Evolutionary conservation across 2,113 vertebrate species (phyloP).

Genomic region (Coptodon rendalli): DNA sequence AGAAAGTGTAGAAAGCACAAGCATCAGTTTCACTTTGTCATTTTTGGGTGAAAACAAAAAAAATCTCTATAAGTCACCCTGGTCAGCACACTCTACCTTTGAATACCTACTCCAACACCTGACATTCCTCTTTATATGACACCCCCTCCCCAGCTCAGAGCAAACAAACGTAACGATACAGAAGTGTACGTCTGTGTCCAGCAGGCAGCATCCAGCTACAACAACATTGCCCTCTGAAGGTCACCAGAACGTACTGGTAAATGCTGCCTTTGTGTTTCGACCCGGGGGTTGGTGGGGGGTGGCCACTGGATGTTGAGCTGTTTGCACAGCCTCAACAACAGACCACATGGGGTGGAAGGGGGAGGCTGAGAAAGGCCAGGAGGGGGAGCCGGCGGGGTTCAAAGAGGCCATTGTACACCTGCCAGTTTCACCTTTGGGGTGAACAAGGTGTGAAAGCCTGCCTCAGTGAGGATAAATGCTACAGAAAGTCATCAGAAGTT

Average conservation of each 20-base stretch:
- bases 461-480: not conserved
- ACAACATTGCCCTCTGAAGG: slow-evolving; percentile 70
- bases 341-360: not conserved
- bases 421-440: slow-evolving; percentile 51
- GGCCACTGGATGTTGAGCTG: not conserved
- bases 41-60: not conserved
- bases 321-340: slow-evolving; percentile 51
- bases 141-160: not conserved
- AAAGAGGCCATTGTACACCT: slow-evolving; percentile 41
- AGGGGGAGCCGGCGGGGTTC: not conserved
- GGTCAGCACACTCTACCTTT: not conserved
- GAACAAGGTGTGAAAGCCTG: slow-evolving; percentile 53
- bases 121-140: slow-evolving; percentile 1
- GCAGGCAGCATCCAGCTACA: slow-evolving; percentile 48
- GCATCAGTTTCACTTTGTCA: not conserved
- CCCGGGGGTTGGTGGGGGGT: not conserved
- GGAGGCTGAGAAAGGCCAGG: slow-evolving; percentile 10
- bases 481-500: not conserved
- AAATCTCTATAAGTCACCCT: not conserved
- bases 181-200: slow-evolving; percentile 9
- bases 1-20: not conserved
- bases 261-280: slow-evolving; percentile 60
- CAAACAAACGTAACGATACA: slow-evolving; percentile 25
- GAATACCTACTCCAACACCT: slow-evolving; percentile 1
- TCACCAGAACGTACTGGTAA: slow-evolving; percentile 68